A percentile compares a stretch with the other conserved stretches of the same genome.
Evolutionary conservation across 1,140 invertebrate genomes (phyloP).

Genomic region (Ips nitidus): DNA sequence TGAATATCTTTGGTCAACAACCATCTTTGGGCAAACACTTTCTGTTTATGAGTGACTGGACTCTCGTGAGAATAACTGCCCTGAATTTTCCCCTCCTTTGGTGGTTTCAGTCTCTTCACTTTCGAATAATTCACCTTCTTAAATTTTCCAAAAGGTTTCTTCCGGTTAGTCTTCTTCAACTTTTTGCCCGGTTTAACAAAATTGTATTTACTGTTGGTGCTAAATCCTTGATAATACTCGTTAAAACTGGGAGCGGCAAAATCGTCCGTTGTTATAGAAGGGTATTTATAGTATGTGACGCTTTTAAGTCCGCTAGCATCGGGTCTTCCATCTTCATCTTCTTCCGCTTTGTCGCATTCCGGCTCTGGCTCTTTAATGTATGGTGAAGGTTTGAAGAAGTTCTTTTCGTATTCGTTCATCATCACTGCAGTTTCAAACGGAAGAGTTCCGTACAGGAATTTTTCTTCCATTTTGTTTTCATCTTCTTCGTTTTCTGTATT

Average conservation of each 20-base stretch:
- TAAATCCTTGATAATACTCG: constrained; percentile 30
- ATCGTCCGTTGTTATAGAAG: neutral
- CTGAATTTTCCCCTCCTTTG: constrained; percentile 33
- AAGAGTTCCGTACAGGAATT: too few relatives aligned
- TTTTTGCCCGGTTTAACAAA: constrained; percentile 11
- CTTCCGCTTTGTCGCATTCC: constrained; percentile 23
- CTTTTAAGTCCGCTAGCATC: constrained; percentile 4
- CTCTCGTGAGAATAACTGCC: constrained; percentile 41
- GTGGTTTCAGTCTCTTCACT: constrained; percentile 13
- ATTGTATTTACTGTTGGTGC: constrained; percentile 32
- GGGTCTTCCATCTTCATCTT: constrained; percentile 13
- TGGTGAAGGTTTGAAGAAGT: neutral
- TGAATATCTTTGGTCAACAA: constrained; percentile 40
- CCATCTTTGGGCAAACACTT: constrained; percentile 46
- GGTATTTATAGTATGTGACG: neutral
- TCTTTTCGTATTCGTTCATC: constrained; percentile 1
- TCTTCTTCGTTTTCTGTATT: neutral
- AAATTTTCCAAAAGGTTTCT: constrained; percentile 15
- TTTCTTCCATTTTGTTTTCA: neutral
- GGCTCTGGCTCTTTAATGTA: neutral
- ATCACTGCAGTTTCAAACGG: neutral
- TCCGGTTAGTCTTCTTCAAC: neutral
- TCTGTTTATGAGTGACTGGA: constrained; percentile 45
- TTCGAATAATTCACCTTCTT: constrained; percentile 31
- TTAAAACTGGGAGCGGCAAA: neutral